A percentile compares a stretch with the other conserved stretches of the same genome.
Evolutionary conservation across 2,797 vertebrate genomes (phyloP).

Genomic region (Schizopygopsis malacanthus): DNA sequence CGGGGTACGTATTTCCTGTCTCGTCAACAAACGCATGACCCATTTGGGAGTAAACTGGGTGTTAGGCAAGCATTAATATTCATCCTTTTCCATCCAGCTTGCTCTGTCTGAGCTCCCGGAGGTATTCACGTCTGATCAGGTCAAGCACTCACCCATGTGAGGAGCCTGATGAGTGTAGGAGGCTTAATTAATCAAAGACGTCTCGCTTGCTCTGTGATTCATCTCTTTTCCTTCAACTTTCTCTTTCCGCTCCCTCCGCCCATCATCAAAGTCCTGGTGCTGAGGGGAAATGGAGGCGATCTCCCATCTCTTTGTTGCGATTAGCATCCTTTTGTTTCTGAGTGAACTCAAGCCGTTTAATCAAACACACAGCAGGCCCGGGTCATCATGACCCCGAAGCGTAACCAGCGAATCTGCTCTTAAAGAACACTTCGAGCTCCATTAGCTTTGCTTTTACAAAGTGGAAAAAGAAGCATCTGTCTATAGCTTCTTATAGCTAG

Average conservation of each 20-base stretch:
- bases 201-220: not conserved
- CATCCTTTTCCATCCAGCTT: conserved; percentile 31
- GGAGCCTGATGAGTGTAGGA: conserved; percentile 29
- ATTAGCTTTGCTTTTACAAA: conserved; percentile 23
- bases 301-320: conserved; percentile 29
- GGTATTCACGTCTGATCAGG: conserved; percentile 34
- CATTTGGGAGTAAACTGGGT: conserved; percentile 12
- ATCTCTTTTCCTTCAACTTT: conserved; percentile 6
- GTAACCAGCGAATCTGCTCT: not conserved
- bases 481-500: not conserved
- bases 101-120: conserved; percentile 28
- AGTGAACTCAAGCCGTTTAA: conserved; percentile 37
- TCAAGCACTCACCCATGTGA: conserved; percentile 43
- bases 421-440: conserved; percentile 21
- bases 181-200: conserved; percentile 36
- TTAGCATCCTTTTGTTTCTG: conserved; percentile 41
- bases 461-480: not conserved
- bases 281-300: conserved; percentile 23
- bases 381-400: not conserved
- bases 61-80: conserved; percentile 43
- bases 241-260: conserved; percentile 16
- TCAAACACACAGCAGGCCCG: conserved; percentile 43
- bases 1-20: conserved; percentile 17
- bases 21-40: conserved; percentile 39
- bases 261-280: conserved; percentile 29